Percentiles rank a stretch among this genome's conserved stretches.
Evolutionary conservation across 2,113 vertebrate genomes (phyloP).

Genomic region (Paradoxurus hermaphroditus): DNA sequence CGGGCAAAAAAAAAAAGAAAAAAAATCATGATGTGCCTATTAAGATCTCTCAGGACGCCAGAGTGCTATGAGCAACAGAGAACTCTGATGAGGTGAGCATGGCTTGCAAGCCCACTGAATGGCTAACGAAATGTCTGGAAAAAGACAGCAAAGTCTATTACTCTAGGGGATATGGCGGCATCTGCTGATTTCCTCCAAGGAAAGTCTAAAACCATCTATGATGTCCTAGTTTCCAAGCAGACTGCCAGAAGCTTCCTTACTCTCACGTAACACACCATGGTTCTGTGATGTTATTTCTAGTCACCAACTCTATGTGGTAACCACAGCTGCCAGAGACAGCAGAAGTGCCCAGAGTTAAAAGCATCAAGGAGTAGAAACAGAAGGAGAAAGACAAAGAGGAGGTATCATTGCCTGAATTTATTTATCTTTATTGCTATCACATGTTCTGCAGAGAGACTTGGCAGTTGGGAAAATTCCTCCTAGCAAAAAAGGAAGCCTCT

Average conservation of each 20-base stretch:
- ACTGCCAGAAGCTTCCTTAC: not conserved
- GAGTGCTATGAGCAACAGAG: not conserved
- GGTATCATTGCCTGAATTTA: not conserved
- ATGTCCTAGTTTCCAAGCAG: constrained; percentile 4
- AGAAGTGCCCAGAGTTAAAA: constrained; percentile 29
- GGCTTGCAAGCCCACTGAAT: not conserved
- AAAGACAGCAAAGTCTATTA: constrained; percentile 12
- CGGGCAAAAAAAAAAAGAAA: rapidly evolving
- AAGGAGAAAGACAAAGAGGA: not conserved
- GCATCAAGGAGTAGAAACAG: not conserved
- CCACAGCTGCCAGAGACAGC: not conserved
- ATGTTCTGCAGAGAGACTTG: not conserved
- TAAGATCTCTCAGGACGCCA: not conserved
- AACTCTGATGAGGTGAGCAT: not conserved
- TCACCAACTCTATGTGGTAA: not conserved
- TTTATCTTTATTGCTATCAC: constrained; percentile 22
- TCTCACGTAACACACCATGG: not conserved
- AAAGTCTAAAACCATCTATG: constrained; percentile 17
- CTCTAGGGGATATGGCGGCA: not conserved
- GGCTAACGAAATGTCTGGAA: not conserved
- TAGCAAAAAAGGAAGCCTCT: not conserved
- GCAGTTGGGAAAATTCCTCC: not conserved
- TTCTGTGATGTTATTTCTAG: not conserved
- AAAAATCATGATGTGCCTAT: not conserved
- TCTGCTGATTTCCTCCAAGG: not conserved